Percentiles rank a stretch among this genome's conserved stretches.
These are phyloP conservation scores for Ptilorrhoa leucosticta DNA, from an alignment of 2,113 vertebrate species.

Conservation along the genomic window DNA sequence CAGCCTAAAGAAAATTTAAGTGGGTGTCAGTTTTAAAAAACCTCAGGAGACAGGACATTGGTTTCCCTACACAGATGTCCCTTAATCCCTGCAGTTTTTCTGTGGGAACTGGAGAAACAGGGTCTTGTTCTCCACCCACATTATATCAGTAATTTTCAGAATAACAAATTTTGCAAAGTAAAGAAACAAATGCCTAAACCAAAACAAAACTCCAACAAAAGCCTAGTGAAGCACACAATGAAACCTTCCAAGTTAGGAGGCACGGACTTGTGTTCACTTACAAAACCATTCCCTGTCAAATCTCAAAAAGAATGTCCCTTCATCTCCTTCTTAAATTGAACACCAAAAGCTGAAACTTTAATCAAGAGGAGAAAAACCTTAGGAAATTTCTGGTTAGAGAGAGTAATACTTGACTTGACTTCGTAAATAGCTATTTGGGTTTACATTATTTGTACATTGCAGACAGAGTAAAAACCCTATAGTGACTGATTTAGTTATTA, in stretches of 20 bases:
- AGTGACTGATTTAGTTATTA: neutral
- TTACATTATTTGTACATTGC: neutral
- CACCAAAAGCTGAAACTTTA: neutral
- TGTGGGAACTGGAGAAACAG: neutral
- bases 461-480: neutral
- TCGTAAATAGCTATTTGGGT: neutral
- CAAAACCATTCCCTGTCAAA: neutral
- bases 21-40: neutral
- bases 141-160: neutral
- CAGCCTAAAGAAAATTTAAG: neutral
- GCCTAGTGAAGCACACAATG: neutral
- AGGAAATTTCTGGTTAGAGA: neutral
- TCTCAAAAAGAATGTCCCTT: neutral
- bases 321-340: neutral
- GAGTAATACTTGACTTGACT: neutral
- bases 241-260: neutral
- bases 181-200: neutral
- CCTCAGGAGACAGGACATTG: neutral
- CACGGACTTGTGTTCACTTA: neutral
- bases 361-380: neutral
- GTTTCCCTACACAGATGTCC: neutral
- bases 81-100: neutral
- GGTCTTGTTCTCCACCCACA: neutral
- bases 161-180: neutral
- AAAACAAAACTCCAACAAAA: neutral